Base-by-base conservation (phyloP, 2,888 invertebrate species). In the Aplocera efformata region DNA sequence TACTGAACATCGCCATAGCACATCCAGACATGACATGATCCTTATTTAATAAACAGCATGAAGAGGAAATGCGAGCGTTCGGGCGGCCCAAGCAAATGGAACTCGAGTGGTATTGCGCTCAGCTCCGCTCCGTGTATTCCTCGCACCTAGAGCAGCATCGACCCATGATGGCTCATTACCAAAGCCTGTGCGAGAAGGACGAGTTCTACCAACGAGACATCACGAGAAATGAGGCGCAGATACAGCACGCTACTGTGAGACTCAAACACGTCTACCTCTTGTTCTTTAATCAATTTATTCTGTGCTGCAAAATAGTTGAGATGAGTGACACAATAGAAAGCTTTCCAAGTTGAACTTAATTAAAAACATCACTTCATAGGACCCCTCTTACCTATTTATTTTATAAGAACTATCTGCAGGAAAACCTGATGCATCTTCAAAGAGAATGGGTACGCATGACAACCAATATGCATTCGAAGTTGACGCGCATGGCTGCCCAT, bases 191-290 rank as follows among this genome's bases (percentile, higher is more conserved):
- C 42, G 88, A 77, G 68, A 90, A 82, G 54, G 89, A 79, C 62
- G 88, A 79, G 34, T 90, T 90, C 50, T 90, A 89, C 56, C 86
- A 89, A 28, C 71, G 88, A 21, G 89, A 90, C 37, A 82, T 89
- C 9, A 76, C 77, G 0, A 74, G 69, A 39, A 85, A 89, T 24
- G 84, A 82, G 34, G 41, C 62, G 8, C 72, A 65, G 40, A 84
- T 85, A 52, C 78, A 80, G 52, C 63, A 72, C 7, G 72, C 79
- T 25, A 62, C 75, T 49, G 85, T 86, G 64, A 63, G 60, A 25
- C 1, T n/a, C 8, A 24, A 8, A 7, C 8, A 8, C 6, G 6
- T 3, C 6, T 10, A 24, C 37, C 24, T 10, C 31, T 3, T 9
- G 1, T 6, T 23, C n/a, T n/a, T n/a, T n/a, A n/a, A n/a, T n/a